phyloP scores from a whole-genome alignment of 2,888 invertebrate species.

The Drosophila flavopinicola region DNA sequence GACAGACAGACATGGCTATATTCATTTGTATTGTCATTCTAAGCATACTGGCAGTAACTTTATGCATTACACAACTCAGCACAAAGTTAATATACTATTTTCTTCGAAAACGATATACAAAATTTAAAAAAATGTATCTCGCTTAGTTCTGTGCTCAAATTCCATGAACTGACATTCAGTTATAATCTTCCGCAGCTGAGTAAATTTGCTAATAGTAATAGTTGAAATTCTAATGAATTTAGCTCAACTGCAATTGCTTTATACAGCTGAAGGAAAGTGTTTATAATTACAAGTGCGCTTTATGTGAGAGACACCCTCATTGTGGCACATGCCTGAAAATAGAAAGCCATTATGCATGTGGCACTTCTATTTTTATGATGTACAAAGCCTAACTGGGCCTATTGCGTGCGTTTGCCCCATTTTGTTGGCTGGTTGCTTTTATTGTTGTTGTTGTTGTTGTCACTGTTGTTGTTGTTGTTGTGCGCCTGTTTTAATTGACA shows the following conservation, averaged over 20 bases:
- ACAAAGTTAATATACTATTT: no score
- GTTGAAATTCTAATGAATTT: conserved; percentile 8
- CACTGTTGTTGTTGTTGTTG: no score
- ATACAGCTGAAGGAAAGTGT: conserved; percentile 22
- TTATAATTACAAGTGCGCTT: conserved; percentile 29
- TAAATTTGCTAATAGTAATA: no score
- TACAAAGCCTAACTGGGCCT: conserved; percentile 13
- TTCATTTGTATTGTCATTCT: no score
- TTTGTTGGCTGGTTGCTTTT: conserved; percentile 13
- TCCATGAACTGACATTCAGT: no score
- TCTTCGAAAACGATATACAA: no score
- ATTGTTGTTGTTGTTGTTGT: conserved; percentile 19
- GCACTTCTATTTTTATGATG: conserved; percentile 39
- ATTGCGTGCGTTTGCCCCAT: conserved; percentile 59
- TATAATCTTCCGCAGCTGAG: no score
- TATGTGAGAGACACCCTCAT: not conserved
- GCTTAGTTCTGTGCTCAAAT: no score
- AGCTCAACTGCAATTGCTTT: conserved; percentile 6
- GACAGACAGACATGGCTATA: no score
- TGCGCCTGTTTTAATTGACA: conserved; percentile 46
- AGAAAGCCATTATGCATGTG: conserved; percentile 39
- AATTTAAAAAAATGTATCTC: no score
- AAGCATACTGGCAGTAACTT: no score
- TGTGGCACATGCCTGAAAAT: conserved; percentile 24
- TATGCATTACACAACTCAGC: no score